Base-by-base conservation (phyloP, 2,113 vertebrate genomes). In the Riparia riparia region DNA sequence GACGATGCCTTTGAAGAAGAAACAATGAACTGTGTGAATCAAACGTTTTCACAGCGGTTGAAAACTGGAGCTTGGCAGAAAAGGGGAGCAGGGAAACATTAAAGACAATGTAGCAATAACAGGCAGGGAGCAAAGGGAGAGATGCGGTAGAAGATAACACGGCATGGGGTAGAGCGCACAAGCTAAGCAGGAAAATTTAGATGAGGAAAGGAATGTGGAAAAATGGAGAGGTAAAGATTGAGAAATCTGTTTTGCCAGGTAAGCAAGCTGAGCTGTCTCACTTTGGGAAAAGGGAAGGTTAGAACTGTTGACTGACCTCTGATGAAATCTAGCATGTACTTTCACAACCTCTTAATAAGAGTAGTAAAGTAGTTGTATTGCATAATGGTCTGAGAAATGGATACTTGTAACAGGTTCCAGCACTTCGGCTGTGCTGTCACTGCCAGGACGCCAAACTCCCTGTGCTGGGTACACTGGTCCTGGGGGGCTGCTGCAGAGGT, bases 131-230 rank as follows among this genome's bases (percentile, higher is more conserved):
- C 54, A 63, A 31, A 37, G 54, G 74, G 56, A 84, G 95, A 96
- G 93, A 84, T 95, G 79, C 31, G 58, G 28, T 83, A 47, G 80
- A 69, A 95, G 96, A 93, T 96, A 93, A 64, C 25, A 68, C 17
- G 51, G n/a, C 51, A 42, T 28, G 39, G 54, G 51, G 53, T 68
- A 95, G 72, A 93, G 79, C 34, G 47, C 61, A 69, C 72, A 80
- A 83, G 90, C 58, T 74, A 20, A 93, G 72, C 86, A 74, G 79
- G 92, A 86, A 94, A 90, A 96, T 77, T 92, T 12, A 60, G 68
- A 64, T 50, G 86, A 74, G 61, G 79, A 93, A 88, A 86, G 74
- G 78, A 94, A 95, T 83, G 89, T 83, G 83, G 61, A 89, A 90
- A 96, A 97, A 92, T 51, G 44, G 53, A 53, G 76, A 74, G 69